phyloP scores from a whole-genome alignment of 1,140 invertebrate genomes.

The Centruroides vittatus region DNA sequence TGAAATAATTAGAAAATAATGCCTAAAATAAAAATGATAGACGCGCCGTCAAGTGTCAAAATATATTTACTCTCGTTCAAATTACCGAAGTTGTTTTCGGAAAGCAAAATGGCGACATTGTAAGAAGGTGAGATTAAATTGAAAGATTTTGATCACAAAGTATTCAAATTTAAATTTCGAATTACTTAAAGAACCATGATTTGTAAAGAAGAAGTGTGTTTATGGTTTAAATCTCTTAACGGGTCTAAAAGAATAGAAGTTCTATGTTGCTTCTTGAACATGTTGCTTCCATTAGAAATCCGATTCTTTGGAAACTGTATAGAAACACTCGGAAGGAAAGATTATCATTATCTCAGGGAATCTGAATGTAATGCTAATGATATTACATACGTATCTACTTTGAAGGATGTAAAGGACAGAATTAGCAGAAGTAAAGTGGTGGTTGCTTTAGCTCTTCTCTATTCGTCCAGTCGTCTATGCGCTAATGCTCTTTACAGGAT shows the following conservation, averaged over 20 bases:
- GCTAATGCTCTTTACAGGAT: slow-evolving; percentile 66
- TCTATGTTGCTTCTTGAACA: slow-evolving; percentile 83
- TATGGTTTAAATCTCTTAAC: slow-evolving; percentile 81
- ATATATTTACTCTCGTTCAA: too few species aligned
- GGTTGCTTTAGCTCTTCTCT: slow-evolving; percentile 66
- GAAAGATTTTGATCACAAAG: too few species aligned
- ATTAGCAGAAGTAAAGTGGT: slow-evolving; percentile 62
- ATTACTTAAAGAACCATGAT: slow-evolving; percentile 47
- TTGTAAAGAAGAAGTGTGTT: slow-evolving; percentile 59
- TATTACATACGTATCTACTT: slow-evolving; percentile 40
- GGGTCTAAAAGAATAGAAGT: slow-evolving; percentile 87
- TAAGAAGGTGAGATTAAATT: too few species aligned
- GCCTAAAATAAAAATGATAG: too few species aligned
- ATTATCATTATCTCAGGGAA: slow-evolving; percentile 72
- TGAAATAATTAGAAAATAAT: too few species aligned
- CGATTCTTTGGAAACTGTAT: slow-evolving; percentile 80
- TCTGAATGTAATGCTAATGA: slow-evolving; percentile 67
- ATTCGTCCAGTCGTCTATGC: slow-evolving; percentile 70
- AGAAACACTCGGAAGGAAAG: slow-evolving; percentile 75
- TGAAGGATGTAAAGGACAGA: slow-evolving; percentile 39
- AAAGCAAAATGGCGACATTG: too few species aligned
- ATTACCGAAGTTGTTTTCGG: too few species aligned
- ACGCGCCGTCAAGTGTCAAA: too few species aligned
- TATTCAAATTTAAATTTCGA: too few species aligned
- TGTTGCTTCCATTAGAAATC: slow-evolving; percentile 86